Evolutionary conservation across 1,140 invertebrate genomes (phyloP), one percentile per base, ranked within the genome.

Genomic region (Coptotermes formosanus): DNA sequence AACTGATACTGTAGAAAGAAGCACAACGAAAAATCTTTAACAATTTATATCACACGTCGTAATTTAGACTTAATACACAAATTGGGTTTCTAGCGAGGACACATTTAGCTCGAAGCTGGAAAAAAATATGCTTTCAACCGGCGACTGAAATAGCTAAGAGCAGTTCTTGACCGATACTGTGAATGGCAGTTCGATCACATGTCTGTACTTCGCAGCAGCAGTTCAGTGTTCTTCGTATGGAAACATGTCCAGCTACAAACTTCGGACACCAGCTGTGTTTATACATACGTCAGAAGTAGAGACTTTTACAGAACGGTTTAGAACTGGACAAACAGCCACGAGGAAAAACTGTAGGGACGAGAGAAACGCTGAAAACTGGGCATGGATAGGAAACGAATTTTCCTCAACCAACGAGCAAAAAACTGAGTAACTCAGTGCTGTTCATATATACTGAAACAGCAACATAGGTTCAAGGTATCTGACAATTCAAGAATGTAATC

Each of bases 261-360:
- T 75, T 30, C 64, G 25, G 0, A 9, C 0, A 8, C 64, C 64
- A 75, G 25, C 64, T 75, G 64, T 19, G 59, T 64, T 12, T 75
- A 7, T 75, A 30, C 2, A 75, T 3, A 75, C 64, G 64, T 75
- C 64, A 75, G 1, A 75, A 75, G 2, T 75, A 25, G 30, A 75
- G 64, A 75, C 64, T 75, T 75, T 30, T 75, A 30, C n/a, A 75
- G 21, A 75, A 75, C 64, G 64, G 30, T 75, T 75, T 75, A 75
- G 64, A 75, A 75, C 64, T 75, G n/a, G 30, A 30, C 64, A 75
- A 75, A 75, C 64, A 75, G 64, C 64, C 25, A 8, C n/a, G 25
- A 11, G 25, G 8, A 30, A 25, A 75, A 75, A 75, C 14, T 75
- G 25, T 30, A 75, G 64, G 14, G 25, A n/a, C 9, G 25, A 30